Base-by-base conservation (phyloP, 2,797 vertebrate species). In the Anguilla marmorata region DNA sequence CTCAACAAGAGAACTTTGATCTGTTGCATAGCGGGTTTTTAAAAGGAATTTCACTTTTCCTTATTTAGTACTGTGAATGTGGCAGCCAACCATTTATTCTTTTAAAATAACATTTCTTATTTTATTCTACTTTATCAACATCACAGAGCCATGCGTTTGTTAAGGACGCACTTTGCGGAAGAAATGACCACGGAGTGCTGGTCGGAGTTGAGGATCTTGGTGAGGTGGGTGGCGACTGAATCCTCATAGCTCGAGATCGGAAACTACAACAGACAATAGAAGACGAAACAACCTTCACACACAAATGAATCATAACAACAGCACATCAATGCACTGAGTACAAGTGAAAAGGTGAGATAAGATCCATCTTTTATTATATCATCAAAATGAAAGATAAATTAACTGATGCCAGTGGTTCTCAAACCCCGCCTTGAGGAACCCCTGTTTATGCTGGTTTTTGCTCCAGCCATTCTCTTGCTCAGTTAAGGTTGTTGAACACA, bases 201-300 rank as follows among this genome's bases (percentile, higher is more conserved):
- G 94, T 99, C 98, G 8, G 98, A 99, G 95, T 98, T 98, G 86
- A 99, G 97, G 94, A 99, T 99, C 95, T 99, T 99, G 87, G 98
- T 96, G 92, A 99, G 97, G 94, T 99, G 98, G 93, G 96, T 93
- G 89, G 98, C 97, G 52, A 99, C 97, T 0, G 98, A 99, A 93
- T 99, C 97, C 92, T 99, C 98, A 89, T 99, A 99, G 87, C 97
- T 93, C 87, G 98, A 96, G 93, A 99, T 99, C 96, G 98, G 96
- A 93, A 98, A 96, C 96, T 92, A 90, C 48, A 94, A 11, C 41
- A 87, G 89, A 76, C 74, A 50, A 90, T 85, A 41, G 63, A 5
- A 63, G 14, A 14, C 6, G 8, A 14, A 80, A 19, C 24, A 21
- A 24, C 6, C 24, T 24, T 19, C 30, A 24, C 6, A 24, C 30